Conservation (phyloP, 2,113 vertebrate species). For the Craseonycteris thonglongyai region DNA sequence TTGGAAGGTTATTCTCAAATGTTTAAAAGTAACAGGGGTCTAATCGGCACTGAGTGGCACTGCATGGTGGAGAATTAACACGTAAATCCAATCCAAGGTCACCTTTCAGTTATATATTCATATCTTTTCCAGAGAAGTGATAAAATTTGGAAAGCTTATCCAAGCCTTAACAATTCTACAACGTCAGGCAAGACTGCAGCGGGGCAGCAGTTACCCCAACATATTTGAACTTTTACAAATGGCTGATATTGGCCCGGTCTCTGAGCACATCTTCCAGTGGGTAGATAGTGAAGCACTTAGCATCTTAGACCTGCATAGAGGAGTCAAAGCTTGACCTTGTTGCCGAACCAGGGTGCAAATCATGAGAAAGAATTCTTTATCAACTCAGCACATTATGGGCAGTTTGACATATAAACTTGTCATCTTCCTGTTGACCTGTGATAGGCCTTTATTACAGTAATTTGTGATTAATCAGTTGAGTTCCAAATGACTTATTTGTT, state of each 20-base stretch:
- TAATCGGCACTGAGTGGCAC: neutral
- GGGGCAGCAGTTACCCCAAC: neutral
- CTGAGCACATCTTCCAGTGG: neutral
- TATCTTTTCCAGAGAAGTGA: neutral
- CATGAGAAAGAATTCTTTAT: neutral
- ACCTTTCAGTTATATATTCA: neutral
- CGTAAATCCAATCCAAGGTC: neutral
- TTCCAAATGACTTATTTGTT: neutral
- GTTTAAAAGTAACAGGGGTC: neutral
- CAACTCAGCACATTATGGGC: neutral
- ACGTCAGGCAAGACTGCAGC: neutral
- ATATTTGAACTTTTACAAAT: neutral
- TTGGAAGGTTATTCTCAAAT: neutral
- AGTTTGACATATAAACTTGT: neutral
- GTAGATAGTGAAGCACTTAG: neutral
- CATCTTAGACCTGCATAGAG: neutral
- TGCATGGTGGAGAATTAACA: neutral
- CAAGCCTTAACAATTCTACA: neutral
- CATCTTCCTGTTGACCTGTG: neutral
- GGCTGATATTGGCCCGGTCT: neutral
- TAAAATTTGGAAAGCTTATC: neutral
- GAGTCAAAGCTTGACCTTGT: neutral
- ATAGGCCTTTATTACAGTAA: neutral
- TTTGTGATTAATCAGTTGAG: neutral
- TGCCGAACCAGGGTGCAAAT: neutral